phyloP scores from a whole-genome alignment of 2,113 vertebrate species.

The Anarrhichthys ocellatus region DNA sequence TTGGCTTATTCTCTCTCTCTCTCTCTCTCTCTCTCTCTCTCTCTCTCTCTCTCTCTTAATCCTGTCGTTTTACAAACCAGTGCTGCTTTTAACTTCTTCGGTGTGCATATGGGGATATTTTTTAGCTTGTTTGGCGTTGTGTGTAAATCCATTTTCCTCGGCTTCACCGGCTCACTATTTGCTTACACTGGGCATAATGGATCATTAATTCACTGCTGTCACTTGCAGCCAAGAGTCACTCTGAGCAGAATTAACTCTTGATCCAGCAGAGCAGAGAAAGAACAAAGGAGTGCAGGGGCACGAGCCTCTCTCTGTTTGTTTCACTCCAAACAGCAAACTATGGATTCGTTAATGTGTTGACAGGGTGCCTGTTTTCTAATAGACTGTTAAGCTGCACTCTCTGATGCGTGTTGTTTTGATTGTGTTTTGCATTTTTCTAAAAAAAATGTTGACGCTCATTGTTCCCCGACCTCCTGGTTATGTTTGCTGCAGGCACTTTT shows the following conservation, averaged over 20 bases:
- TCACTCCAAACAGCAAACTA: conserved; percentile 18
- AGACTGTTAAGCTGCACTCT: conserved; percentile 7
- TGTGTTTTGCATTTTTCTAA: conserved; percentile 50
- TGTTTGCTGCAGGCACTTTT: conserved; percentile 37
- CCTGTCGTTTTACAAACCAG: conserved; percentile 21
- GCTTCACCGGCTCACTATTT: conserved; percentile 64
- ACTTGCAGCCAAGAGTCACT: conserved; percentile 71
- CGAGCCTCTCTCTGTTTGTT: conserved; percentile 27
- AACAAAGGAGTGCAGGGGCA: conserved; percentile 39
- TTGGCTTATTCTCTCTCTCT: not conserved
- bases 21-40: too few relatives aligned
- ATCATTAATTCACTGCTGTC: conserved; percentile 80
- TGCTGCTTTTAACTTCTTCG: conserved; percentile 21
- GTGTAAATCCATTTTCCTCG: conserved; percentile 76
- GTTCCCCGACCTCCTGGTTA: conserved; percentile 20
- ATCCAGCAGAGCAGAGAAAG: conserved; percentile 58
- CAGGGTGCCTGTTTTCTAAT: conserved; percentile 35
- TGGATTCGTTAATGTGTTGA: conserved; percentile 20
- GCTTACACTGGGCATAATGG: conserved; percentile 81
- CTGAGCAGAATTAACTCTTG: conserved; percentile 70
- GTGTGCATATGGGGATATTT: conserved; percentile 33
- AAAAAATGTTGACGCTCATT: conserved; percentile 30
- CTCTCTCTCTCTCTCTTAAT: not conserved
- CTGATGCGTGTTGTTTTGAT: conserved; percentile 49
- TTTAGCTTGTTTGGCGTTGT: conserved; percentile 62